A percentile compares a stretch with the other conserved stretches of the same genome.
These are phyloP conservation scores for Chondrilla cf. caribensis DNA, from an alignment of 37 sponge, comb jelly and placozoan species.

Conservation along the genomic window DNA sequence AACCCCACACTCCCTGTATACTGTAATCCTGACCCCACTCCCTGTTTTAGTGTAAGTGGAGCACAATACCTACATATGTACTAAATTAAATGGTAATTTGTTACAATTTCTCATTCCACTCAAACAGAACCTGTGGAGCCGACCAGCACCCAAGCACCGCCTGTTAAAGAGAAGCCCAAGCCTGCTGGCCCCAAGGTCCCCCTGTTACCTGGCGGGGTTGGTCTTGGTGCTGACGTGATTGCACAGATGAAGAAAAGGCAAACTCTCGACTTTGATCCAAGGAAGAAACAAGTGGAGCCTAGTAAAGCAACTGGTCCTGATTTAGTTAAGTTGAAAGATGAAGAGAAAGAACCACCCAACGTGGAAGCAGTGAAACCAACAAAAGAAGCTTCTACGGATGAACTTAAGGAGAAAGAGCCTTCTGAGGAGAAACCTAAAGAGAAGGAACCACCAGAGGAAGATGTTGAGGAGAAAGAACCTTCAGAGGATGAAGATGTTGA, in stretches of 20 bases:
- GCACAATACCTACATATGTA: too few species aligned
- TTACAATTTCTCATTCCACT: too few species aligned
- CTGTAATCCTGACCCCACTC: too few species aligned
- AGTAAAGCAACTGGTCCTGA: background rate
- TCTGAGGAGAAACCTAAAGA: background rate
- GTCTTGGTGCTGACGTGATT: constrained; percentile 2
- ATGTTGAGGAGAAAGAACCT: background rate
- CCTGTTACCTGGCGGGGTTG: background rate
- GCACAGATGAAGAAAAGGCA: constrained; percentile 26
- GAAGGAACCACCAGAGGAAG: background rate
- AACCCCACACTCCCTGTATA: too few species aligned
- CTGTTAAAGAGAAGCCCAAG: background rate
- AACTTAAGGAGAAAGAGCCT: background rate
- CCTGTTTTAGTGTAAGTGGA: too few species aligned
- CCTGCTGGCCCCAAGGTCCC: too few species aligned
- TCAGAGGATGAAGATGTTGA: background rate
- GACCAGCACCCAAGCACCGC: background rate
- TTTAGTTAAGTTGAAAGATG: background rate
- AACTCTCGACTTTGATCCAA: background rate
- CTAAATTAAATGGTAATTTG: too few species aligned
- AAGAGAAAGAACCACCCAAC: background rate
- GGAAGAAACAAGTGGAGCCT: background rate
- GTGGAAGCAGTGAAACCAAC: background rate
- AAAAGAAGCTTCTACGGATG: background rate
- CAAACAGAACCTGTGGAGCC: too few species aligned